phyloP scores from a whole-genome alignment of 1,140 invertebrate species.

The Pseudomyrmex cubaensis region DNA sequence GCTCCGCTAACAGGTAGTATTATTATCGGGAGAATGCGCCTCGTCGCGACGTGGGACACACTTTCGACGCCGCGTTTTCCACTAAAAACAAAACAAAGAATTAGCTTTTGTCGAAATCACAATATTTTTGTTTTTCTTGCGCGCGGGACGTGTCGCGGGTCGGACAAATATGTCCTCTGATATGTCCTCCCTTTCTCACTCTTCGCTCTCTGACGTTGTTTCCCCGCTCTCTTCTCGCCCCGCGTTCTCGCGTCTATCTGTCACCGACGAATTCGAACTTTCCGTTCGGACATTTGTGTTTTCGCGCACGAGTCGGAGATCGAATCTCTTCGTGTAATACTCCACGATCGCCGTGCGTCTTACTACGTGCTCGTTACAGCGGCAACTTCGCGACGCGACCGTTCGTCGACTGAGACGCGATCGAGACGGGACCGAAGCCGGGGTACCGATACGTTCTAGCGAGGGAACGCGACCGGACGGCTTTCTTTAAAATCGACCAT shows the following conservation, averaged over 20 bases:
- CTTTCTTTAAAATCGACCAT: slow-evolving; percentile 50
- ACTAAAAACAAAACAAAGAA: not conserved
- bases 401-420: slow-evolving; percentile 1
- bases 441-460: not conserved
- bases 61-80: not conserved
- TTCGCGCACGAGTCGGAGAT: not conserved
- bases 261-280: slow-evolving; percentile 64
- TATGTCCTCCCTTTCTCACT: not conserved
- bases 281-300: slow-evolving; percentile 38
- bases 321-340: too few species aligned
- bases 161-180: slow-evolving; percentile 26
- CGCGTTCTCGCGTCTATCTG: slow-evolving; percentile 42
- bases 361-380: not conserved
- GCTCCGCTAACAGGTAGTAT: not conserved
- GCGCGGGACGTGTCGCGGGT: not conserved
- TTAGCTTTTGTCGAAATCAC: not conserved
- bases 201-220: too few species aligned
- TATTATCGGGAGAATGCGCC: too few species aligned
- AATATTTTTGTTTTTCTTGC: not conserved
- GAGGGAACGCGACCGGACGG: slow-evolving; percentile 8
- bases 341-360: not conserved
- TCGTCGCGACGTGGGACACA: not conserved
- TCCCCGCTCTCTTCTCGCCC: slow-evolving; percentile 1
- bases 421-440: not conserved
- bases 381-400: not conserved